phyloP scores from a whole-genome alignment of 2,888 invertebrate genomes.

The Disparrhopalites patrizii region DNA sequence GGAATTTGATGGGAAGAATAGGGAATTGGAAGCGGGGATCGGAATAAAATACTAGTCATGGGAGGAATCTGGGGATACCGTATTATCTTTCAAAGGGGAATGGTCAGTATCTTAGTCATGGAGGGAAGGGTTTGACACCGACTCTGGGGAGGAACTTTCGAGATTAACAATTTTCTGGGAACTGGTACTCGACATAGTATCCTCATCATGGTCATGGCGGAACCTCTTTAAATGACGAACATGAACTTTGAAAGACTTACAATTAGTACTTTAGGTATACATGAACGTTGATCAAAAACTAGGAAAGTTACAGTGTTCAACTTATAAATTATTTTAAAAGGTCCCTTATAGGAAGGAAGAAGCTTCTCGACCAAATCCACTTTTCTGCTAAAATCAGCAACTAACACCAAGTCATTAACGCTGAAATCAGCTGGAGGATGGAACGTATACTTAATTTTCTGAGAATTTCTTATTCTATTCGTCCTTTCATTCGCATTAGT shows the following conservation, averaged over 20 bases:
- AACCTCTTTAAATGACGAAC: neutral
- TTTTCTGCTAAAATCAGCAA: slow-evolving; percentile 9
- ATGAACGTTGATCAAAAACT: neutral
- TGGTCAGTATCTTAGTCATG: too few species aligned
- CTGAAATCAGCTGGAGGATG: slow-evolving; percentile 5
- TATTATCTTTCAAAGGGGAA: too few species aligned
- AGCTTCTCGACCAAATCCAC: slow-evolving; percentile 16
- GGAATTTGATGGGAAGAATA: too few species aligned
- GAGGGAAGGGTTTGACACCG: too few species aligned
- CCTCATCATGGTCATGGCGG: too few species aligned
- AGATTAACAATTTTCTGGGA: too few species aligned
- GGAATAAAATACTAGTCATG: too few species aligned
- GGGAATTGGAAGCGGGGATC: too few species aligned
- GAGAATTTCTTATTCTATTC: neutral
- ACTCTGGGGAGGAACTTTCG: too few species aligned
- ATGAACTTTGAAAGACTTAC: too few species aligned
- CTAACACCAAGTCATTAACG: slow-evolving; percentile 11
- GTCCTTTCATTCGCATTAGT: neutral
- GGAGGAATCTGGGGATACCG: too few species aligned
- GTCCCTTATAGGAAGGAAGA: slow-evolving; percentile 22
- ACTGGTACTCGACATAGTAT: too few species aligned
- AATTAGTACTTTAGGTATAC: neutral
- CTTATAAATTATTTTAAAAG: slow-evolving; percentile 2
- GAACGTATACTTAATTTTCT: slow-evolving; percentile 10
- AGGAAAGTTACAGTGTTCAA: slow-evolving; percentile 16